Evolutionary conservation across 1,140 invertebrate genomes (phyloP).

Genomic region (Drosophila pseudoananassae): DNA sequence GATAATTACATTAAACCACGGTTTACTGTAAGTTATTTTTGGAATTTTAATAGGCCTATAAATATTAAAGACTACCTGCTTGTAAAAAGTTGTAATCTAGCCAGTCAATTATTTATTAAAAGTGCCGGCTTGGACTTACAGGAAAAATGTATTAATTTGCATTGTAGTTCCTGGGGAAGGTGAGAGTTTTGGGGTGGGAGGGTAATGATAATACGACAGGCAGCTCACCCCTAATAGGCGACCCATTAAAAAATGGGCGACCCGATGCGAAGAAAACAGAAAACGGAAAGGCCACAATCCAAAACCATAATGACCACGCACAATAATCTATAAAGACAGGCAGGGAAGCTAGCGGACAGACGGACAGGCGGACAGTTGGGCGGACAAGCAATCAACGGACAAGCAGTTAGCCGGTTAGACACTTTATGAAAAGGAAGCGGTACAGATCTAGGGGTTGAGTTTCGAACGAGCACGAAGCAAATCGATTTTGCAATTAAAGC

Average conservation of each 20-base stretch:
- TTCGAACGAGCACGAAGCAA: conserved; percentile 55
- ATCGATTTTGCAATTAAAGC: conserved; percentile 81
- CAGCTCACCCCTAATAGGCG: conserved; percentile 36
- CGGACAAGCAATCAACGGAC: conserved; percentile 5
- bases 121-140: conserved; percentile 10
- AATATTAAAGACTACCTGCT: conserved; percentile 7
- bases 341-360: conserved; percentile 18
- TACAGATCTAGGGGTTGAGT: conserved; percentile 46
- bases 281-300: conserved; percentile 20
- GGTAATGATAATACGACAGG: conserved; percentile 59
- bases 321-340: conserved; percentile 53
- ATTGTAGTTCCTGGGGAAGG: conserved; percentile 40
- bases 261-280: conserved; percentile 12
- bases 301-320: conserved; percentile 73
- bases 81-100: conserved; percentile 19
- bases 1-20: background rate
- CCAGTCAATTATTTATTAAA: conserved; percentile 34
- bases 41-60: conserved; percentile 26
- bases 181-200: conserved; percentile 8
- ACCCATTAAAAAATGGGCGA: conserved; percentile 53
- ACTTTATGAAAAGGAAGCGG: conserved; percentile 43
- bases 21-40: conserved; percentile 37
- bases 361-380: conserved; percentile 26
- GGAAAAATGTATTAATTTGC: conserved; percentile 65
- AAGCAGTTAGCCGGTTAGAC: conserved; percentile 35